Base-by-base conservation (phyloP, 1,140 invertebrate species). In the Tetraneura akinire region DNA sequence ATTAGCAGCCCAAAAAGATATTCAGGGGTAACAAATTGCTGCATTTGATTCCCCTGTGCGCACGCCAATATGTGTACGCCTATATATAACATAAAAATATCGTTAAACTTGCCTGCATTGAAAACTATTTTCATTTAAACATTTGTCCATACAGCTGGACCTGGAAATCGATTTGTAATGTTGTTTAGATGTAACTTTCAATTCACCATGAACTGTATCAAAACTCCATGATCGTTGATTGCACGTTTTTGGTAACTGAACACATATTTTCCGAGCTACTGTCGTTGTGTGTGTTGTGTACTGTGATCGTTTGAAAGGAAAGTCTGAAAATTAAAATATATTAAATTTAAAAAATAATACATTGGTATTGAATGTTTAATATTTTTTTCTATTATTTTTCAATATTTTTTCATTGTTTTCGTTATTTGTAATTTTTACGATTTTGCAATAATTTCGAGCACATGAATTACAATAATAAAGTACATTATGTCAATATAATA, bases 271-370 rank as follows among this genome's bases (percentile, higher is more conserved):
- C 8, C 55, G 32, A 47, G 74, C 74, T 0, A 78, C 74, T 6
- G 74, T 78, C 9, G 74, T 13, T 1, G 55, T 78, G 14, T 78
- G 55, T 0, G 37, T 26, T 11, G 74, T 16, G 29, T 78, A 60
- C 37, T 62, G 74, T 1, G 55, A 78, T n/a, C 74, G 53, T 78
- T 78, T 78, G 13, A 60, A 26, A 1, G 74, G 74, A 18, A 78
- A 78, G 23, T 78, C 74, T 78, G 53, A 60, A 78, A 78, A 60
- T 51, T 29, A 29, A n/a, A n/a, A n/a, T n/a, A n/a, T n/a, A n/a
- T n/a, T n/a, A n/a, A n/a, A n/a, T n/a, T n/a, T n/a, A n/a, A n/a
- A n/a, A n/a, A n/a, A n/a, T n/a, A n/a, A n/a, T n/a, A n/a, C n/a
- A n/a, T n/a, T n/a, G n/a, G n/a, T n/a, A n/a, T n/a, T n/a, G n/a